These are phyloP conservation scores for Euphydryas editha DNA, from an alignment of 2,888 invertebrate species.

Conservation along the genomic window DNA sequence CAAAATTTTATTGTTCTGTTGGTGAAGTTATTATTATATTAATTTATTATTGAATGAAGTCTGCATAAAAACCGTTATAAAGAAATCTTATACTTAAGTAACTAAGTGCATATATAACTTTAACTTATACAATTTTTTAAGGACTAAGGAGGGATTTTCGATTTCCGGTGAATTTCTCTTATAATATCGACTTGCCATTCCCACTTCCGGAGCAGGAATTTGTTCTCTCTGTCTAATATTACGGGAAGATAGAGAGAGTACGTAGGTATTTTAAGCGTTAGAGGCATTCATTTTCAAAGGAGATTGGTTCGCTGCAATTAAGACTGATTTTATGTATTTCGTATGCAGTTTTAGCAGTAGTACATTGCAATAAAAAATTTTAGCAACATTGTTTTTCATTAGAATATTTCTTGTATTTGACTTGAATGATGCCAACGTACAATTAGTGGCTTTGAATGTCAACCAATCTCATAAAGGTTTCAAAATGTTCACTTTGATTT, in stretches of 20 bases:
- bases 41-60: too few relatives aligned
- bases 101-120: too few relatives aligned
- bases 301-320: constrained; percentile 31
- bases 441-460: too few relatives aligned
- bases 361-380: not conserved
- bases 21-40: too few relatives aligned
- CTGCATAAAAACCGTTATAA: not conserved
- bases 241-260: constrained; percentile 27
- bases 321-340: constrained; percentile 22
- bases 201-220: constrained; percentile 51
- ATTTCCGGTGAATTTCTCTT: constrained; percentile 60
- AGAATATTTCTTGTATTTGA: not conserved
- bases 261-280: constrained; percentile 18
- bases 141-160: constrained; percentile 50
- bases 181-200: constrained; percentile 61
- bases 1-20: too few relatives aligned
- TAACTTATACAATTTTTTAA: constrained; percentile 20
- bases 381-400: not conserved
- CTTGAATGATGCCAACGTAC: not conserved
- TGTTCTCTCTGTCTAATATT: constrained; percentile 42
- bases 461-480: too few relatives aligned
- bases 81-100: not conserved
- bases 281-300: constrained; percentile 33
- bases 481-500: too few relatives aligned
- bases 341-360: not conserved